Evolutionary conservation across 2,113 vertebrate species (phyloP), one percentile per base, ranked within the genome.

Genomic region (Ochotona princeps): DNA sequence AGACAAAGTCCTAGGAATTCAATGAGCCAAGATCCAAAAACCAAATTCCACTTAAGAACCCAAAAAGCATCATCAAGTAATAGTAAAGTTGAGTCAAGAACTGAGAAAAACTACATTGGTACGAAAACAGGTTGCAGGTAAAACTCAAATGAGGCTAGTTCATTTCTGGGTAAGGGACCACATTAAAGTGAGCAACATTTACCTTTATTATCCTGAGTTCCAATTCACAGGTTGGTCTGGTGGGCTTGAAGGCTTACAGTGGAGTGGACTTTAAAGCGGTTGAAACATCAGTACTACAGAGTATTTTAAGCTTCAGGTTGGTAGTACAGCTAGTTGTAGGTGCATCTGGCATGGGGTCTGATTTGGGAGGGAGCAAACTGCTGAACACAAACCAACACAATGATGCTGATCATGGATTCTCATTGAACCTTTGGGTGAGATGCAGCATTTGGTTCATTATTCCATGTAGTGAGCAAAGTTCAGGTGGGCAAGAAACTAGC

Each of bases 151-250:
- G 35, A 44, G 69, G 63, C 54, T 84, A 69, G 23, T 80, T 87
- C 83, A 83, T 65, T 87, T n/a, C 32, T 26, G 84, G 61, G 44
- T 18, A 84, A 80, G 47, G 1, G 65, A 75, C 1, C 5, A 2
- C 84, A 84, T 84, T 47, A 47, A 92, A 92, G 21, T 44, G 73
- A 94, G 26, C 47, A 65, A 80, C 13, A 30, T 10, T 63, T 87
- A 20, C 65, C 49, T 87, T 73, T 79, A 67, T 82, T 69, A 38
- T 91, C 47, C 4, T 87, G 51, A 49, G 1, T 61, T 83, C 25
- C 78, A 49, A 89, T 18, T 28, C 38, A 87, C 21, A 38, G 69
- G 17, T 21, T 83, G 17, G 0, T 61, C 44, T 93, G 54, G 69
- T 61, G 57, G 80, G 10, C 84, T 85, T 88, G 57, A 73, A 38